phyloP scores from a whole-genome alignment of 2,888 invertebrate genomes.

The Xanthorhoe spadicearia region DNA sequence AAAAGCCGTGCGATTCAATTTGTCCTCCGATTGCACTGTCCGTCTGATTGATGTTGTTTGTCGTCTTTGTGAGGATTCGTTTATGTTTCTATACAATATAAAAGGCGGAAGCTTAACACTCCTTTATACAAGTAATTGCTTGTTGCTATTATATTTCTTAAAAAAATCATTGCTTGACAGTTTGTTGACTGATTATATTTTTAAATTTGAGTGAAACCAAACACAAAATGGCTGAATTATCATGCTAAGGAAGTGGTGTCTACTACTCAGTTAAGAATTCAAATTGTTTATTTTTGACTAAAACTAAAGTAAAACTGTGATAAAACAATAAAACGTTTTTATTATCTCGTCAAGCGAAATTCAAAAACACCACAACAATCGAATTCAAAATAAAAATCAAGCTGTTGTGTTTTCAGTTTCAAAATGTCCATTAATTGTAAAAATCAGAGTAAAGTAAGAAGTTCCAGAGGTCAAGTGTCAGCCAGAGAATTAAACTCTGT shows the following conservation, averaged over 20 bases:
- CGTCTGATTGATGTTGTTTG: constrained; percentile 64
- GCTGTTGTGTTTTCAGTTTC: not conserved
- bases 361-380: not conserved
- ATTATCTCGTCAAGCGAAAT: too few relatives aligned
- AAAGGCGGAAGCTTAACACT: not conserved
- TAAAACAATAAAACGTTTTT: too few relatives aligned
- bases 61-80: constrained; percentile 38
- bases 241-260: too few relatives aligned
- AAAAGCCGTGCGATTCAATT: constrained; percentile 51
- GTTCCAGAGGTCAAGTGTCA: not conserved
- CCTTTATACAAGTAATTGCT: not conserved
- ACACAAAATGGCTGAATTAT: too few relatives aligned
- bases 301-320: too few relatives aligned
- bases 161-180: too few relatives aligned
- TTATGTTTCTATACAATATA: not conserved
- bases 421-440: not conserved
- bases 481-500: not conserved
- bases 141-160: too few relatives aligned
- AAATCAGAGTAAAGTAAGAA: not conserved
- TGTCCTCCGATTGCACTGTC: constrained; percentile 64
- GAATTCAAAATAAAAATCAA: not conserved
- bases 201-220: too few relatives aligned
- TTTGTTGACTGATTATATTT: too few relatives aligned
- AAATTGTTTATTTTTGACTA: too few relatives aligned
- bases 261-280: too few relatives aligned